Conservation (phyloP, 2,888 invertebrate species). For the Oscheius myriophilus region DNA sequence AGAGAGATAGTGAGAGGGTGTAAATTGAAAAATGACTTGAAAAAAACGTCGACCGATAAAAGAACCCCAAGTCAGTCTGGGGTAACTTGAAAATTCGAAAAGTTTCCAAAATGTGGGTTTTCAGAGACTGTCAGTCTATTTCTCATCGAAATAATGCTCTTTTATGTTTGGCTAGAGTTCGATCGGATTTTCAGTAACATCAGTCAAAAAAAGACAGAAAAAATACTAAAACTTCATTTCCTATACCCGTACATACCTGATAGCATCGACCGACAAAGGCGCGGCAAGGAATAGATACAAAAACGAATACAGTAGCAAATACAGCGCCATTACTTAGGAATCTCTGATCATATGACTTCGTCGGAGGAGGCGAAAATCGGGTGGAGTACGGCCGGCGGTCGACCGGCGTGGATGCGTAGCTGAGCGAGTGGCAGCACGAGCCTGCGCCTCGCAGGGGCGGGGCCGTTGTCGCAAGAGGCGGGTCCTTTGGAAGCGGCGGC, state of each 20-base stretch:
- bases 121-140: neutral
- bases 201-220: neutral
- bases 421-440: conserved; percentile 25
- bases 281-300: neutral
- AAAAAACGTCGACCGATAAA: too few relatives aligned
- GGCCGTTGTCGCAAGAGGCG: conserved; percentile 5
- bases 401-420: conserved; percentile 14
- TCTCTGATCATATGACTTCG: conserved; percentile 1
- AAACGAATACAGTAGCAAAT: neutral
- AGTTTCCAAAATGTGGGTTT: too few relatives aligned
- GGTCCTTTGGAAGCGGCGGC: neutral
- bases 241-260: conserved; percentile 14
- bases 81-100: too few relatives aligned
- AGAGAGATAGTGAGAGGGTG: too few relatives aligned
- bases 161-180: too few relatives aligned
- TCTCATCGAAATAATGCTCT: too few relatives aligned
- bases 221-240: neutral
- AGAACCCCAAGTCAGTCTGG: too few relatives aligned
- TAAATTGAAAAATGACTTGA: too few relatives aligned
- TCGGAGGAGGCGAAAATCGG: conserved; percentile 4
- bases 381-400: conserved; percentile 22
- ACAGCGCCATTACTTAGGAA: neutral
- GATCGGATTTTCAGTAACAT: too few relatives aligned
- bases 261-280: neutral
- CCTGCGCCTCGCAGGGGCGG: conserved; percentile 19